Evolutionary conservation across 2,113 vertebrate genomes (phyloP).

Genomic region (Lates calcarifer): DNA sequence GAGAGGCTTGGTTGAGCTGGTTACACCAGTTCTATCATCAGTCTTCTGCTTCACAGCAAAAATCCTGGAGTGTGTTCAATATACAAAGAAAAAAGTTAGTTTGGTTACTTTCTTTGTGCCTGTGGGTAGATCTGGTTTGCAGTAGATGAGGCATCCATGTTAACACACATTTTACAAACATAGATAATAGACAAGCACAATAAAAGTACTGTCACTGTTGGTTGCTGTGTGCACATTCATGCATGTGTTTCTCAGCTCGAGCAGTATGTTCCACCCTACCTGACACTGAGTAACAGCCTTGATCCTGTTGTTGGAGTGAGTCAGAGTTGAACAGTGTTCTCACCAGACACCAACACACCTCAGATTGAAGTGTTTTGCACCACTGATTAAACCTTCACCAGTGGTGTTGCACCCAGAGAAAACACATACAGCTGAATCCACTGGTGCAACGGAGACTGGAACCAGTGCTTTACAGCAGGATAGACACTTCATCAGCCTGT

Average conservation of each 20-base stretch:
- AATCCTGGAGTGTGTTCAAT: background rate
- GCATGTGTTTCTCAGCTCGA: background rate
- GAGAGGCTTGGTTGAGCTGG: background rate
- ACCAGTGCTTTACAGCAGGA: background rate
- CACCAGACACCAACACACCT: background rate
- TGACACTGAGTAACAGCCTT: background rate
- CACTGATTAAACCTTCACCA: slow-evolving; percentile 5
- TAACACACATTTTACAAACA: no score
- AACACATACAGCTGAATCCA: background rate
- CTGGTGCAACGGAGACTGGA: background rate
- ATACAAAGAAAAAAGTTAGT: background rate
- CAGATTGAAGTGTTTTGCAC: background rate
- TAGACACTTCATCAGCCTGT: background rate
- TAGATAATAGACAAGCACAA: no score
- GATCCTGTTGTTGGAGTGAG: background rate
- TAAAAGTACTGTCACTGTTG: no score
- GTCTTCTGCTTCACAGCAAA: background rate
- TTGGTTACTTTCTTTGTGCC: no score
- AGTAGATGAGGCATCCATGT: no score
- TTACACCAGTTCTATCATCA: background rate
- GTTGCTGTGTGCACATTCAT: no score
- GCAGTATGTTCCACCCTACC: background rate
- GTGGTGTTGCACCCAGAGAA: background rate
- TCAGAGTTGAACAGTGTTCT: background rate
- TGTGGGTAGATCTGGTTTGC: no score